Evolutionary conservation across 2,113 vertebrate species (phyloP), one percentile per base, ranked within the genome.

Genomic region (Camelus dromedarius): DNA sequence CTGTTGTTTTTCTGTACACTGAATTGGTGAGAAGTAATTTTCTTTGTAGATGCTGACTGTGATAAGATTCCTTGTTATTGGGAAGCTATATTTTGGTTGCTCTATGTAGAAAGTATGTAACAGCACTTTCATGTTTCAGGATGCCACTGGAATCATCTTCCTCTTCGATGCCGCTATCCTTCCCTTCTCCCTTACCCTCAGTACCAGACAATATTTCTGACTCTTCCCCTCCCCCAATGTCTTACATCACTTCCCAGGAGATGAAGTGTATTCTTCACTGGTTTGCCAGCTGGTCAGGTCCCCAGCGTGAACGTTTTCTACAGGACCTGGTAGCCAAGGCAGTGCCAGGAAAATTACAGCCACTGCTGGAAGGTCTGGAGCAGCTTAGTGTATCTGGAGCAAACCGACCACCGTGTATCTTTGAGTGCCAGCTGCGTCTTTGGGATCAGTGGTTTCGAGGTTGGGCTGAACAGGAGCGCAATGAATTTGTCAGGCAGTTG

Each of bases 401-500:
- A 46, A 80, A 93, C 14, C 99, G 99, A 97, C 98, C 98, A 48
- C 98, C 99, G 11, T 99, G 99, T 66, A 99, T 99, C 96, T 99
- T 99, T 97, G 99, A 99, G 86, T 99, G 99, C 97, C 99, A 99
- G 97, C 98, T 99, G 42, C 98, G 99, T 48, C 98, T 99, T 93
- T 99, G 99, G 99, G 99, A 98, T 92, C 99, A 99, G 98, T 99
- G 99, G 99, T 99, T 99, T 96, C 99, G 99, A 96, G 98, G 99
- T 46, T 99, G 99, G 99, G 98, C 98, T 73, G 99, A 99, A 81
- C 98, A 99, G 75, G 99, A 99, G 86, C 98, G 99, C 88, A 99
- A 99, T 97, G 98, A 98, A 70, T 99, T 99, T 97, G 96, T 99
- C 70, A 98, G 98, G 95, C 98, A 98, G 58, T 97, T 99, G 93